phyloP scores from a whole-genome alignment of 2,797 vertebrate species.

The Microcaecilia unicolor region DNA sequence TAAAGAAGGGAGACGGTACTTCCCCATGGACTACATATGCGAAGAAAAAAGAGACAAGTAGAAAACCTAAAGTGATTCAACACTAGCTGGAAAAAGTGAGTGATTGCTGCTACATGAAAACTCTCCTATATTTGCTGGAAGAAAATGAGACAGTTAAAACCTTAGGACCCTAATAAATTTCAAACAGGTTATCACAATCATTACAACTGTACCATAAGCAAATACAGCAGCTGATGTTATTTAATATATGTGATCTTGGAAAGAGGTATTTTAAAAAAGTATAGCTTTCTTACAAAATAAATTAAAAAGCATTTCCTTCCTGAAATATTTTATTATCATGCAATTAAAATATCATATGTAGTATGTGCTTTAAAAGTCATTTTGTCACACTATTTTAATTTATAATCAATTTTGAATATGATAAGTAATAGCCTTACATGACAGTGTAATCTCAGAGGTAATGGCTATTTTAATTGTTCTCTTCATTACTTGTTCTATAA shows the following conservation, averaged over 20 bases:
- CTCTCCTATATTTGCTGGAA: too few relatives aligned
- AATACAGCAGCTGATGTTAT: too few relatives aligned
- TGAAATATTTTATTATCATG: neutral
- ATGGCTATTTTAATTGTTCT: neutral
- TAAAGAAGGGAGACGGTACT: slow-evolving; percentile 9
- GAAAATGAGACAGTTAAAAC: too few relatives aligned
- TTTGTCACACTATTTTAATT: neutral
- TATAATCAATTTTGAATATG: neutral
- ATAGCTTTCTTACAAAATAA: too few relatives aligned
- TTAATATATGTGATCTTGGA: too few relatives aligned
- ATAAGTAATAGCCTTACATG: neutral
- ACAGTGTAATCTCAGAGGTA: neutral
- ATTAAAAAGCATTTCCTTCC: too few relatives aligned
- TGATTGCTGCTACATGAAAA: too few relatives aligned
- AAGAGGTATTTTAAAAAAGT: too few relatives aligned
- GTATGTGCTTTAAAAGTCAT: neutral
- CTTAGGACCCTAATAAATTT: too few relatives aligned
- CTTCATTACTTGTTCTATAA: neutral
- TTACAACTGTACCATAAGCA: too few relatives aligned
- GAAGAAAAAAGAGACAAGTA: too few relatives aligned
- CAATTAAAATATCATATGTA: neutral
- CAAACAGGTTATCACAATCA: too few relatives aligned
- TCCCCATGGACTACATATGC: slow-evolving; percentile 12
- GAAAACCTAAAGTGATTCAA: slow-evolving; percentile 8
- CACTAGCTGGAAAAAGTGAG: neutral